Percentiles rank a stretch among this genome's conserved stretches.
phyloP scores from a whole-genome alignment of 1,140 invertebrate genomes.

The Notospermus geniculatus region DNA sequence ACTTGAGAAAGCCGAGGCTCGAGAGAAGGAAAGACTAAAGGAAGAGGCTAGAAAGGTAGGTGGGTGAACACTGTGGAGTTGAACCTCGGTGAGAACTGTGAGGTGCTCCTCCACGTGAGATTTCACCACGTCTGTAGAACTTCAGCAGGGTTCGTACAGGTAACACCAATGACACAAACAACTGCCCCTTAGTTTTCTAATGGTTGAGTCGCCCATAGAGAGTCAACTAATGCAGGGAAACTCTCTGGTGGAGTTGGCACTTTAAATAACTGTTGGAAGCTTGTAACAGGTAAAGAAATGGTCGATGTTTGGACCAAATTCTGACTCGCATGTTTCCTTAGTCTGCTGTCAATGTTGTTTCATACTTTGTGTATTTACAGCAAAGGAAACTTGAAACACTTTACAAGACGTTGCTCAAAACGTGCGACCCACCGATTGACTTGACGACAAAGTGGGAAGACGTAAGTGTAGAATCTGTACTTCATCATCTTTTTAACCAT shows the following conservation, averaged over 20 bases:
- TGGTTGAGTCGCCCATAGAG: no score
- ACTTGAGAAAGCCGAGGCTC: conserved; percentile 71
- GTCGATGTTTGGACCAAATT: no score
- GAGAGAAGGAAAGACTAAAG: conserved; percentile 88
- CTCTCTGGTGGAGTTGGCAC: no score
- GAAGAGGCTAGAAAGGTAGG: conserved; percentile 82
- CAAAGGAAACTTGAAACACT: conserved; percentile 78
- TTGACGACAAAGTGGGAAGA: conserved; percentile 77
- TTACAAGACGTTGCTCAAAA: conserved; percentile 77
- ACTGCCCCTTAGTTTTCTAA: no score
- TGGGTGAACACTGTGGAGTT: not conserved
- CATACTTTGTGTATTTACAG: conserved; percentile 31
- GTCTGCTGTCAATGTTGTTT: no score
- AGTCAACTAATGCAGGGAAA: no score
- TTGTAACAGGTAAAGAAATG: no score
- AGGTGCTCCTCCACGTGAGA: not conserved
- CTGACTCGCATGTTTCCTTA: no score
- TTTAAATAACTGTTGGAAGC: no score
- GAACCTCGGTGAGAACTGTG: not conserved
- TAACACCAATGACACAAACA: no score
- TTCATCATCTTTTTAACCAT: conserved; percentile 1
- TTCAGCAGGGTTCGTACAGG: no score
- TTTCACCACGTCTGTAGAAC: not conserved
- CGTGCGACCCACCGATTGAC: conserved; percentile 68
- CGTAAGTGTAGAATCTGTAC: conserved; percentile 56